Evolutionary conservation across 2,797 vertebrate species (phyloP).

Genomic region (Avahi laniger): DNA sequence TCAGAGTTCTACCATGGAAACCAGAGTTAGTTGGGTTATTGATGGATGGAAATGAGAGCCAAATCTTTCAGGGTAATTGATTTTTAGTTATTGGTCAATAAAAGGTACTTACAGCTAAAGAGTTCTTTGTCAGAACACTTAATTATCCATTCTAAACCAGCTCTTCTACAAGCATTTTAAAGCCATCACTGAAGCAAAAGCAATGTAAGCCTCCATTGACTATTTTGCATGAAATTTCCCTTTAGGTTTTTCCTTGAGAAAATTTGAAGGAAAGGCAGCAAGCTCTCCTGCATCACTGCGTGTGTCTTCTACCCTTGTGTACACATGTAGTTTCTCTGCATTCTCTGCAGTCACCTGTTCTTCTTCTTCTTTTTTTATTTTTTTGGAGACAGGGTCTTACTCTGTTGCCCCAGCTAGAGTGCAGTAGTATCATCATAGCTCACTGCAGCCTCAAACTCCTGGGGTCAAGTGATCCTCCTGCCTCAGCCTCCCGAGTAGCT

Average conservation of each 20-base stretch:
- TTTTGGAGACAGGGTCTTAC: background rate
- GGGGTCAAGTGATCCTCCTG: background rate
- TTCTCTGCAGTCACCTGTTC: background rate
- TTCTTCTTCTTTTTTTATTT: background rate
- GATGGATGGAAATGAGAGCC: slow-evolving; percentile 51
- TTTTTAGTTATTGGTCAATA: slow-evolving; percentile 73
- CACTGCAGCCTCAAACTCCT: background rate
- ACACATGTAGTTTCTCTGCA: background rate
- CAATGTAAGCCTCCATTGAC: background rate
- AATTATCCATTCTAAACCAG: slow-evolving; percentile 59
- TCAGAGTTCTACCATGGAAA: background rate
- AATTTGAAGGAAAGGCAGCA: background rate
- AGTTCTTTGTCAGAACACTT: slow-evolving; percentile 58
- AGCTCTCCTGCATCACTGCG: background rate
- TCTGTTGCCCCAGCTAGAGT: background rate
- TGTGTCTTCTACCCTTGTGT: background rate
- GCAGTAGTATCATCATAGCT: background rate
- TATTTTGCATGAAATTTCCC: background rate
- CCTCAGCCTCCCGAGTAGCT: background rate
- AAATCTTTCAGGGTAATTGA: slow-evolving; percentile 67
- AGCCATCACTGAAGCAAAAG: background rate
- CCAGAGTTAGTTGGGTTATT: slow-evolving; percentile 45
- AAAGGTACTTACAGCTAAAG: slow-evolving; percentile 58
- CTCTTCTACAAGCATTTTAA: slow-evolving; percentile 16
- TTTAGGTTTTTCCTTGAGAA: background rate